Evolutionary conservation across 37 sponge, comb jelly and placozoan species (phyloP), one percentile per base, ranked within the genome.

Genomic region (Halisarca cf. caerulea): DNA sequence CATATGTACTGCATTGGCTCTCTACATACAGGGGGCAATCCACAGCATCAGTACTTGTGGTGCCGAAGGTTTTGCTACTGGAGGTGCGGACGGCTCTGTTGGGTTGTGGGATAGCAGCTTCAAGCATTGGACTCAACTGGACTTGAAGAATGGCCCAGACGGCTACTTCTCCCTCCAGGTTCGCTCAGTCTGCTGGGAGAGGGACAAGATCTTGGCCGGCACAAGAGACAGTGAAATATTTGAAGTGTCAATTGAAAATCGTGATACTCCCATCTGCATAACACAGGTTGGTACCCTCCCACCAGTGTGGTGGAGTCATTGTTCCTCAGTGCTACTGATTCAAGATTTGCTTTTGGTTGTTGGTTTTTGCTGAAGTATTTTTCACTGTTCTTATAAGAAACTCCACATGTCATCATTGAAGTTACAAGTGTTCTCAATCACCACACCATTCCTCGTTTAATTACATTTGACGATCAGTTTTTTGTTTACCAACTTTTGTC

Each of bases 201-300:
- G 92, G 24, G 89, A 92, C 25, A 82, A 72, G 62, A 85, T 98
- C 6, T 84, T 98, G 4, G 90, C 79, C 11, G 99, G 99, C 11
- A 98, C 96, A 27, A 93, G 90, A 41, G 92, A 89, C 51, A 91
- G 99, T 73, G 97, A 96, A 40, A 89, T 98, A 64, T 91, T 88
- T 51, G 91, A 98, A 41, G 73, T 96, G 23, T 27, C 80, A 5
- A 81, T 94, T 8, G 68, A 88, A 68, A 88, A 90, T 66, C 61
- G 82, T 61, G 80, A 86, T 64, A 92, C 89, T 53, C 93, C 97
- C 2, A 35, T 28, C 23, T 8, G 92, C 30, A 25, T 97, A 9
- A 53, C 85, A 20, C 82, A 86, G 85, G 85, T 89, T 27, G 1
- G 32, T 82, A 11, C 2, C 1, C 64, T 62, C 30, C 57, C 17